Base-by-base conservation (phyloP, 2,797 vertebrate genomes). In the Eurystomus glaucurus region DNA sequence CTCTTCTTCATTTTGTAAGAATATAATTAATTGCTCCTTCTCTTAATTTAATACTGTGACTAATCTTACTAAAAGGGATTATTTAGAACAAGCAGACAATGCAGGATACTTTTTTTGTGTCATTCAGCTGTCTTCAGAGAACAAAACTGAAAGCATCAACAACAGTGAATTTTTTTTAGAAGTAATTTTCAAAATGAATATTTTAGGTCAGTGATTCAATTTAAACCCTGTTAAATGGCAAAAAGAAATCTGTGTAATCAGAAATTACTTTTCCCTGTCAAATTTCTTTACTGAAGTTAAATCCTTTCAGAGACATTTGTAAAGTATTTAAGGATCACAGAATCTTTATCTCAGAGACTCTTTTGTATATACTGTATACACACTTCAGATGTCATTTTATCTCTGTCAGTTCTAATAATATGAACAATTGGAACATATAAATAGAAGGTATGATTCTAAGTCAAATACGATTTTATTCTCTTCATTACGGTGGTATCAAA, bases 1-100 rank as follows among this genome's bases (percentile, higher is more conserved):
- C 92, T 97, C 58, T 87, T 97, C 77, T 96, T 84, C 65, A 84
- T 97, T 98, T 96, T 87, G 77, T 90, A 96, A 85, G 82, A 95
- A 95, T 70, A 86, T 86, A 98, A 96, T 97, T 96, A 98, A 97
- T 97, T 97, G 75, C 71, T 96, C 64, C 82, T 96, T 97, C 81
- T 94, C 66, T 96, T 98, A 96, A 97, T 97, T 98, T 97, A 97
- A 97, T 97, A 91, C 93, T 92, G 93, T 91, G 93, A 97, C 95
- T 98, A 98, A 98, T 98, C 96, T 93, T 93, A 45, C 93, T 97
- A 88, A 96, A 94, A 96, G 90, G 83, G 95, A 97, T 97, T 98
- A 98, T 96, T 98, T 97, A 87, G 91, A 97, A 91, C 23, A 94
- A 92, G 90, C 92, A 95, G 84, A 96, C 90, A 97, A 74, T 89